These are phyloP conservation scores for Pogona vitticeps DNA, from an alignment of 2,113 vertebrate genomes.

Conservation along the genomic window DNA sequence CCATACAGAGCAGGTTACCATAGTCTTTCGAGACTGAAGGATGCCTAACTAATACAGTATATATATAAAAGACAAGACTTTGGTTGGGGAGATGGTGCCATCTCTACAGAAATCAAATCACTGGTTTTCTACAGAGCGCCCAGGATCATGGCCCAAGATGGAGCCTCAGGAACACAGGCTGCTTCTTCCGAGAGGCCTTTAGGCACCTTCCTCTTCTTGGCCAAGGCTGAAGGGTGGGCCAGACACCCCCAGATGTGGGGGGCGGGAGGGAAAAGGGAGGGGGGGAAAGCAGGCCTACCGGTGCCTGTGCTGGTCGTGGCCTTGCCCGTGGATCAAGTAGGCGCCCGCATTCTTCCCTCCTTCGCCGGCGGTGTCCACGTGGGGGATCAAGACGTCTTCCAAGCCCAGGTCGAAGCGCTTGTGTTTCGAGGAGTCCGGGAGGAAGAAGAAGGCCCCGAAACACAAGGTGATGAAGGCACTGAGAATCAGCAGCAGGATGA, in stretches of 20 bases:
- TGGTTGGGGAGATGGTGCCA: too few species aligned
- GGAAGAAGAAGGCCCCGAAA: conserved; percentile 98
- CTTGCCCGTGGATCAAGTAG: conserved; percentile 91
- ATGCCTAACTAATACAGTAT: too few species aligned
- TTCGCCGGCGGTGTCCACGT: conserved; percentile 87
- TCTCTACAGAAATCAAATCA: background rate
- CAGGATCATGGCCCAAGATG: too few species aligned
- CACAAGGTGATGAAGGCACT: conserved; percentile 99
- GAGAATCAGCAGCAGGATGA: conserved; percentile 98
- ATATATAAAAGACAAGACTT: too few species aligned
- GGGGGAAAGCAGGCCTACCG: conserved; percentile 72
- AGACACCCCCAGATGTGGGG: too few species aligned
- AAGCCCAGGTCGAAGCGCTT: conserved; percentile 97
- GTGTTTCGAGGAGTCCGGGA: conserved; percentile 98
- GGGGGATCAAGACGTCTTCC: conserved; percentile 96
- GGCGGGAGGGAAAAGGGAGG: too few species aligned
- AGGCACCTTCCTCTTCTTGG: background rate
- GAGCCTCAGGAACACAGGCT: too few species aligned
- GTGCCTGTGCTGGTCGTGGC: conserved; percentile 91
- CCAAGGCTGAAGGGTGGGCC: background rate
- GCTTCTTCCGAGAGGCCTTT: background rate
- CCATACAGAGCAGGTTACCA: too few species aligned
- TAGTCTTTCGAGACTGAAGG: too few species aligned
- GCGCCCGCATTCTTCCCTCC: conserved; percentile 84
- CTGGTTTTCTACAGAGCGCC: too few species aligned